Evolutionary conservation across 2,797 vertebrate genomes (phyloP).

Genomic region (Heterohyrax brucei): DNA sequence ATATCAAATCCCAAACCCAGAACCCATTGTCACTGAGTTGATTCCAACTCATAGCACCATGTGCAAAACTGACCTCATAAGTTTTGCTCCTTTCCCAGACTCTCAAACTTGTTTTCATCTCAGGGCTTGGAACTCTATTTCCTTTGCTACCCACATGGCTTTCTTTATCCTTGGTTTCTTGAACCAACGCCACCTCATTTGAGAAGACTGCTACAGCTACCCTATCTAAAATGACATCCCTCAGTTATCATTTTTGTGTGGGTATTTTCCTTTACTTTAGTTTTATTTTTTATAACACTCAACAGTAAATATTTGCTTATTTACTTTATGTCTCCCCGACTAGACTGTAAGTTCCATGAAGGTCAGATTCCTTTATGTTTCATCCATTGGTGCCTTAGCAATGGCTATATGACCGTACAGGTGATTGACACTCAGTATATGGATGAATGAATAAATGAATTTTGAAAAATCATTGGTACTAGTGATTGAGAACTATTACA

Average conservation of each 20-base stretch:
- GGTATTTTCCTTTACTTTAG: background rate
- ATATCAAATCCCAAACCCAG: background rate
- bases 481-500: background rate
- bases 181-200: background rate
- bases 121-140: background rate
- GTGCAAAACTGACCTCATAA: background rate
- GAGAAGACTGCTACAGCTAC: background rate
- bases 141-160: background rate
- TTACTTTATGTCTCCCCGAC: background rate
- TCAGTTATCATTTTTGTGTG: accelerated
- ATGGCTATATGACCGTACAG: background rate
- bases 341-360: background rate
- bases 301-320: background rate
- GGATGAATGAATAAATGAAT: background rate
- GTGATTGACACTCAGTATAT: background rate
- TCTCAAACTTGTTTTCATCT: background rate
- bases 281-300: background rate
- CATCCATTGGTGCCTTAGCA: background rate
- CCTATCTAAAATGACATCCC: background rate
- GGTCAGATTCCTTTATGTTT: background rate
- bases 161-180: background rate
- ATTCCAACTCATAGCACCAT: too few relatives aligned
- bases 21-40: too few relatives aligned
- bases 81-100: background rate
- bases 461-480: background rate